Evolutionary conservation across 2,888 invertebrate species (phyloP).

Genomic region (Lepidocyrtoides sp.): DNA sequence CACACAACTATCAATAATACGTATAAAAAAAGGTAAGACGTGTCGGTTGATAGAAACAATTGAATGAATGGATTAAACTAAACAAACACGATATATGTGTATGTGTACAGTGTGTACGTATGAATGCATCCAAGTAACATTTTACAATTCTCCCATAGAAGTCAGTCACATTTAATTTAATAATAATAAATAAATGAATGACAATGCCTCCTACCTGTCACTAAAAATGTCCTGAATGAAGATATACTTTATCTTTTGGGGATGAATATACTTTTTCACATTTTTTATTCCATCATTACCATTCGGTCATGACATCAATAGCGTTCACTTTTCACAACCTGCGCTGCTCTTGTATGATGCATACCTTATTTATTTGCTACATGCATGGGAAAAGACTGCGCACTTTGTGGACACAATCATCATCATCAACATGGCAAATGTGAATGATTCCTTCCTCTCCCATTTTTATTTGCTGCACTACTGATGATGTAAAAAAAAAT

Average conservation of each 20-base stretch:
- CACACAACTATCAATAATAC: not conserved
- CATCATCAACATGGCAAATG: too few relatives aligned
- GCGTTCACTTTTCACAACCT: constrained; percentile 46
- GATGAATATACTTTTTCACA: constrained; percentile 27
- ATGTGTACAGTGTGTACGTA: too few relatives aligned
- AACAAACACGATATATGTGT: too few relatives aligned
- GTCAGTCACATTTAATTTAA: constrained; percentile 19
- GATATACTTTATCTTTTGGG: constrained; percentile 25
- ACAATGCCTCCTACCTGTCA: constrained; percentile 21
- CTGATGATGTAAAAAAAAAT: too few relatives aligned
- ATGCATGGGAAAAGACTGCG: constrained; percentile 28
- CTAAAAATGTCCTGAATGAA: constrained; percentile 13
- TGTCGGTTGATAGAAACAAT: not conserved
- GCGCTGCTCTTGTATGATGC: not conserved
- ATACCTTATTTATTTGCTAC: constrained; percentile 1
- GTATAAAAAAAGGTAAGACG: not conserved
- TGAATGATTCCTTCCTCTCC: constrained; percentile 22
- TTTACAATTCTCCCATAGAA: constrained; percentile 39
- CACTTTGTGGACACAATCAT: not conserved
- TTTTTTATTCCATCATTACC: constrained; percentile 40
- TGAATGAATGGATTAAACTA: too few relatives aligned
- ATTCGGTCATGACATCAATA: constrained; percentile 57
- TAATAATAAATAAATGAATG: constrained; percentile 3
- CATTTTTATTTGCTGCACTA: not conserved
- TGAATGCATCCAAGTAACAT: not conserved